Evolutionary conservation across 64 coral and sea anemone species (phyloP).

Genomic region (Pachyseris speciosa): DNA sequence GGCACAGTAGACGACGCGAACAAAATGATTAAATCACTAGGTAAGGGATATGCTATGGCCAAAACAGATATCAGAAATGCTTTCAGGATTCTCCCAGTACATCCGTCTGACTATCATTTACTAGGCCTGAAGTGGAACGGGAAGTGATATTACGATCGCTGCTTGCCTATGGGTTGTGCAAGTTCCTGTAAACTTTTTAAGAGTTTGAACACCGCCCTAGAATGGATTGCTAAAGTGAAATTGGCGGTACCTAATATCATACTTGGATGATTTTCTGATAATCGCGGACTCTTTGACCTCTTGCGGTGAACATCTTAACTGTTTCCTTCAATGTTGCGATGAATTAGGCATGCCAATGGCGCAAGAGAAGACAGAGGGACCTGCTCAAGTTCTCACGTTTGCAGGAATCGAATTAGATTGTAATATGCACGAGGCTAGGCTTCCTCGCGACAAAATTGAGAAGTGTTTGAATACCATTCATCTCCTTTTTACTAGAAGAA

Average conservation of each 20-base stretch:
- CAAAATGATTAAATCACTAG: slow-evolving; percentile 14
- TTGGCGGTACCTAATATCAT: not conserved
- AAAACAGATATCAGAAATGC: slow-evolving; percentile 63
- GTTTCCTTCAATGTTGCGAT: not conserved
- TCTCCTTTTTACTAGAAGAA: not conserved
- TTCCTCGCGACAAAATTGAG: not conserved
- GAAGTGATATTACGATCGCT: slow-evolving; percentile 27
- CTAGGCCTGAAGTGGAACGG: slow-evolving; percentile 59
- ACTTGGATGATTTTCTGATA: slow-evolving; percentile 50
- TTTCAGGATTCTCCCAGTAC: slow-evolving; percentile 62
- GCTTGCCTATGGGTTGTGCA: slow-evolving; percentile 68
- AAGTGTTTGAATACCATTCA: not conserved
- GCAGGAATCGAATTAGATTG: slow-evolving; percentile 29
- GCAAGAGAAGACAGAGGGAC: not conserved
- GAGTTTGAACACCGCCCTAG: not conserved
- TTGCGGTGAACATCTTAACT: not conserved
- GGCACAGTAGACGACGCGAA: slow-evolving; percentile 46
- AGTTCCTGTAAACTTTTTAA: slow-evolving; percentile 51
- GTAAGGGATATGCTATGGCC: slow-evolving; percentile 12
- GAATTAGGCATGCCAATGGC: not conserved
- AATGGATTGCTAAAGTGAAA: slow-evolving; percentile 30
- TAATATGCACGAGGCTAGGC: not conserved
- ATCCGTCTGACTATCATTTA: slow-evolving; percentile 40
- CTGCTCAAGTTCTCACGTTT: not conserved
- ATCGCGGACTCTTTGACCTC: not conserved